phyloP scores from a whole-genome alignment of 2,888 invertebrate genomes.

The Spilosoma lubricipeda region DNA sequence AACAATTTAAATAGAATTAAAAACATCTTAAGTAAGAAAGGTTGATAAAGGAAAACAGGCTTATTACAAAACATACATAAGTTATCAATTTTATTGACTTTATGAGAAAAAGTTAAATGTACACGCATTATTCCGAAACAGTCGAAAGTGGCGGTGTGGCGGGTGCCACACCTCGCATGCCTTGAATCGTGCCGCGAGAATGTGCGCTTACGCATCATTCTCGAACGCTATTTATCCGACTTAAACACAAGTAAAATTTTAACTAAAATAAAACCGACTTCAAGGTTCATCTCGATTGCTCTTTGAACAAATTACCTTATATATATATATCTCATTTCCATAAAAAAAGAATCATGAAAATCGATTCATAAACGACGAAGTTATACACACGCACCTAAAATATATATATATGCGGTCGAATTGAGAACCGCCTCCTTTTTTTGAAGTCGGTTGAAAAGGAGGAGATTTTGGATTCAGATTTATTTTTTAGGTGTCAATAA shows the following conservation, averaged over 20 bases:
- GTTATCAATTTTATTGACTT: conserved; percentile 37
- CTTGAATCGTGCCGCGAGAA: conserved; percentile 32
- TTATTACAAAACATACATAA: conserved; percentile 26
- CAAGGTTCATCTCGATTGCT: too few relatives aligned
- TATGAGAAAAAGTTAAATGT: conserved; percentile 53
- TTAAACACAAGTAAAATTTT: too few relatives aligned
- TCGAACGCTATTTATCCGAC: conserved; percentile 9
- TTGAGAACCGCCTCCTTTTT: too few relatives aligned
- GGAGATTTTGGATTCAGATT: not conserved
- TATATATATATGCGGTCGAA: too few relatives aligned
- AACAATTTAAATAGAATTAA: conserved; percentile 26
- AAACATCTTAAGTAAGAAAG: conserved; percentile 21
- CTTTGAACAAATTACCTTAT: too few relatives aligned
- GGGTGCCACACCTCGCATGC: conserved; percentile 31
- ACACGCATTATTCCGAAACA: conserved; percentile 51
- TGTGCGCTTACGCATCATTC: conserved; percentile 44
- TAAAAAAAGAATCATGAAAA: too few relatives aligned
- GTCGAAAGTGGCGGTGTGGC: conserved; percentile 45
- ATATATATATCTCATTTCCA: too few relatives aligned
- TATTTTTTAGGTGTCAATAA: not conserved
- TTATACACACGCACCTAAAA: too few relatives aligned
- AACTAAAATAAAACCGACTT: too few relatives aligned
- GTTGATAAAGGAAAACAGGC: conserved; percentile 34
- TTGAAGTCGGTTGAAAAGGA: too few relatives aligned
- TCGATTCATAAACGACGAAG: too few relatives aligned